phyloP scores from a whole-genome alignment of 1,140 invertebrate species.

The Drosophila sucinea region DNA sequence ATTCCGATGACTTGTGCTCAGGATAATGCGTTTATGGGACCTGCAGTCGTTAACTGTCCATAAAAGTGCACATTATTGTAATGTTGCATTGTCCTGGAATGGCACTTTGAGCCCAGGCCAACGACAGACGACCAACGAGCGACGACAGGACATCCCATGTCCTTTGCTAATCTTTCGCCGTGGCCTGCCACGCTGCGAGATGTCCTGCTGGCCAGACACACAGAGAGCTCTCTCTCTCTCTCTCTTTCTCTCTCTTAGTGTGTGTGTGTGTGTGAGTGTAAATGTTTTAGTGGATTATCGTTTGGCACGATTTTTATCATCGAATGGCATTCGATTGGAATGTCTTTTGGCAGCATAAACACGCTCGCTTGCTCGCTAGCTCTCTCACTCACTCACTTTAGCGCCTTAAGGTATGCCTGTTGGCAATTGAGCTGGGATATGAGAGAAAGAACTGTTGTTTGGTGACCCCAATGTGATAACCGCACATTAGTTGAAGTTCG shows the following conservation, averaged over 20 bases:
- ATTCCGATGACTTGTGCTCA: conserved; percentile 49
- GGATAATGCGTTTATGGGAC: conserved; percentile 78
- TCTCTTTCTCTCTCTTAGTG: neutral
- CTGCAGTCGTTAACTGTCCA: conserved; percentile 78
- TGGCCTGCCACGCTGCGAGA: conserved; percentile 22
- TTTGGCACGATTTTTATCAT: conserved; percentile 78
- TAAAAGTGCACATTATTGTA: conserved; percentile 81
- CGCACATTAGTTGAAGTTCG: conserved; percentile 29
- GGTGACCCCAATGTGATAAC: conserved; percentile 29
- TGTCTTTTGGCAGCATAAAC: conserved; percentile 54
- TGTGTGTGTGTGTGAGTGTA: conserved; percentile 31
- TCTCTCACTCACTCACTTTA: neutral
- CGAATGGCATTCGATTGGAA: conserved; percentile 76
- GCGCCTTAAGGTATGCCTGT: conserved; percentile 54
- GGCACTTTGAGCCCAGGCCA: conserved; percentile 60
- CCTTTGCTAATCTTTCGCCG: conserved; percentile 32
- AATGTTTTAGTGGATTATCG: conserved; percentile 74
- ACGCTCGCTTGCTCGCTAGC: neutral
- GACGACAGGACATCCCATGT: conserved; percentile 31
- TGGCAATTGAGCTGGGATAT: conserved; percentile 5
- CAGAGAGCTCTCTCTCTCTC: neutral
- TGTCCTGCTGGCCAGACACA: conserved; percentile 35
- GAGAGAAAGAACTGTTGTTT: neutral
- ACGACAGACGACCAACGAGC: conserved; percentile 38
- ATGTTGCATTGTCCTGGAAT: conserved; percentile 74